Percentiles rank a stretch among this genome's conserved stretches.
phyloP scores from a whole-genome alignment of 2,113 vertebrate genomes.

The Lophius piscatorius region DNA sequence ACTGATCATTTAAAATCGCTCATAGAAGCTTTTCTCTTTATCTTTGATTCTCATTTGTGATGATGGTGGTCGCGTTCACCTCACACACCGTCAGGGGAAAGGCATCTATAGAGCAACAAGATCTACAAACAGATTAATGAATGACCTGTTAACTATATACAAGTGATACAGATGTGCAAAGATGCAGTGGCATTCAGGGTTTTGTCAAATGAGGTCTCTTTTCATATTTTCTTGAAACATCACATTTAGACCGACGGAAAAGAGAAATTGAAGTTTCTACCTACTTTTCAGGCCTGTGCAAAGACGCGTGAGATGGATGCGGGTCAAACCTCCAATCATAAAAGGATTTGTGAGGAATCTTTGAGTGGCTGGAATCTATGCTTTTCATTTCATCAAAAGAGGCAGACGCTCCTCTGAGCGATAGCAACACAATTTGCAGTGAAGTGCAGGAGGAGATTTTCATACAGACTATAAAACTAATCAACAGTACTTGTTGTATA shows the following conservation, averaged over 20 bases:
- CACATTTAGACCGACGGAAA: slow-evolving; percentile 70
- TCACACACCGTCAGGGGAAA: too few species aligned
- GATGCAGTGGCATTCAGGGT: slow-evolving; percentile 61
- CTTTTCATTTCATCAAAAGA: slow-evolving; percentile 17
- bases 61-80: neutral
- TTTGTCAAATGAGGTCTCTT: slow-evolving; percentile 54
- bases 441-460: slow-evolving; percentile 13
- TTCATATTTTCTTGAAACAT: slow-evolving; percentile 37
- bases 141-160: slow-evolving; percentile 30
- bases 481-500: slow-evolving; percentile 35
- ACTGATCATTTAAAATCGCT: too few species aligned
- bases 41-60: neutral
- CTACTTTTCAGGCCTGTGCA: slow-evolving; percentile 54
- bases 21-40: neutral
- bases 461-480: slow-evolving; percentile 38
- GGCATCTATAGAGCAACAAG: slow-evolving; percentile 14
- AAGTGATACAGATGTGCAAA: slow-evolving; percentile 70
- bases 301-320: slow-evolving; percentile 40
- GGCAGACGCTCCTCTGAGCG: slow-evolving; percentile 15
- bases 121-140: slow-evolving; percentile 43
- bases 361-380: slow-evolving; percentile 19
- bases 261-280: slow-evolving; percentile 38
- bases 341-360: too few species aligned
- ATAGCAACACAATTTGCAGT: slow-evolving; percentile 22
- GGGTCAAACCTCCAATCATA: too few species aligned